Conservation (phyloP, 2,888 invertebrate species). For the Diarsia brunnea region DNA sequence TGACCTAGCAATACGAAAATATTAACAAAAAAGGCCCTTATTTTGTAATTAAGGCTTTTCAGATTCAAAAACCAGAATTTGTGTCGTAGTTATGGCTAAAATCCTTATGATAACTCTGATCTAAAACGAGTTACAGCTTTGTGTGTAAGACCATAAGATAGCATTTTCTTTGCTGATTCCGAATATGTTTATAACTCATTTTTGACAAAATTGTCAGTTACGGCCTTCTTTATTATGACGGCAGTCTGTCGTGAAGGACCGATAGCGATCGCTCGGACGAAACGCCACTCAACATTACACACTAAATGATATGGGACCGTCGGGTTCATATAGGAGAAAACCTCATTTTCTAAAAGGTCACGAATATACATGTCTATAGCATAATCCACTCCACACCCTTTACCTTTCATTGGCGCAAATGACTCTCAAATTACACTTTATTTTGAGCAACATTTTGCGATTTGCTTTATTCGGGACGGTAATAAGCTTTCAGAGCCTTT, state of each 20-base stretch:
- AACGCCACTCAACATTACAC: conserved; percentile 80
- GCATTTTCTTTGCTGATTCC: too few relatives aligned
- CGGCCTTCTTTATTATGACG: too few relatives aligned
- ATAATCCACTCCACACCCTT: conserved; percentile 60
- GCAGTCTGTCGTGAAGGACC: conserved; percentile 63
- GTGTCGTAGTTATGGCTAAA: too few relatives aligned
- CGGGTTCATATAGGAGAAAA: conserved; percentile 71
- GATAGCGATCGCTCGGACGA: conserved; percentile 71
- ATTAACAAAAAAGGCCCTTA: too few relatives aligned
- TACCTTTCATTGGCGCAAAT: conserved; percentile 56
- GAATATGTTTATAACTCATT: too few relatives aligned
- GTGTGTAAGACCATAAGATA: too few relatives aligned
- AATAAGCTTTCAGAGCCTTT: conserved; percentile 4
- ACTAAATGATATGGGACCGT: conserved; percentile 71
- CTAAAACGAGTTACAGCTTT: too few relatives aligned
- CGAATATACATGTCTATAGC: conserved; percentile 55
- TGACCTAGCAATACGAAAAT: too few relatives aligned
- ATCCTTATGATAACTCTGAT: too few relatives aligned
- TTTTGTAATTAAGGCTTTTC: too few relatives aligned
- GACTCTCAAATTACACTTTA: conserved; percentile 55
- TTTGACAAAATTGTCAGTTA: too few relatives aligned
- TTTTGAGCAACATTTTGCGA: conserved; percentile 44
- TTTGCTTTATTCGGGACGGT: conserved; percentile 4
- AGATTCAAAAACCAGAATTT: too few relatives aligned
- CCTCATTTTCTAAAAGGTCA: conserved; percentile 71